Conservation (phyloP, 2,797 vertebrate genomes). For the Mycteria americana region DNA sequence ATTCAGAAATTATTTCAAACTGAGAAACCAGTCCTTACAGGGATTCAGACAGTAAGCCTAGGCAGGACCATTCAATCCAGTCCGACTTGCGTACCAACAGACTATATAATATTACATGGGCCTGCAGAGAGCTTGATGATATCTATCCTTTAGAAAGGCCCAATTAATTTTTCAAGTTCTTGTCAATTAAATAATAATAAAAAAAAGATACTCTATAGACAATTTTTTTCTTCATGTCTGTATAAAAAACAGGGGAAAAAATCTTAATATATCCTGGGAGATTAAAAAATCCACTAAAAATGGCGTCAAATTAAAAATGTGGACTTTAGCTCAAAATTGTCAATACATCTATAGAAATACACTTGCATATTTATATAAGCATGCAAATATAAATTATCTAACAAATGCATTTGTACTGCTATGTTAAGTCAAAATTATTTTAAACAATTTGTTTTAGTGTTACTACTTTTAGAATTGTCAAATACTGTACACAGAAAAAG, state of each 20-base stretch:
- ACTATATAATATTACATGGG: not conserved
- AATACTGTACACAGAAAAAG: not conserved
- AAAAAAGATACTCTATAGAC: not conserved
- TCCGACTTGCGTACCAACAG: not conserved
- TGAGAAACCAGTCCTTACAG: not conserved
- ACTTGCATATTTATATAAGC: not conserved
- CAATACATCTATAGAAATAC: not conserved
- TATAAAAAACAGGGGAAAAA: fast-evolving
- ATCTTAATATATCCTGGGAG: not conserved
- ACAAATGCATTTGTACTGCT: not conserved
- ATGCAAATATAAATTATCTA: not conserved
- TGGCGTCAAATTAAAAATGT: not conserved
- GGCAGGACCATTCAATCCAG: not conserved
- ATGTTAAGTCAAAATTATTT: not conserved
- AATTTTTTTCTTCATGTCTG: not conserved
- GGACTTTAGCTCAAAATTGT: not conserved
- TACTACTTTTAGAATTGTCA: not conserved
- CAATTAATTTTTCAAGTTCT: not conserved
- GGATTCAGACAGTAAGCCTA: not conserved
- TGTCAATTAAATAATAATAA: not conserved
- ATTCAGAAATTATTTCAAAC: not conserved
- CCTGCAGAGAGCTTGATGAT: not conserved
- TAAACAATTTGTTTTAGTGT: not conserved
- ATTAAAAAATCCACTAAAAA: not conserved
- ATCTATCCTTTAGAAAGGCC: not conserved